Evolutionary conservation across 2,797 vertebrate genomes (phyloP).

Genomic region (Eulemur rubriventer): DNA sequence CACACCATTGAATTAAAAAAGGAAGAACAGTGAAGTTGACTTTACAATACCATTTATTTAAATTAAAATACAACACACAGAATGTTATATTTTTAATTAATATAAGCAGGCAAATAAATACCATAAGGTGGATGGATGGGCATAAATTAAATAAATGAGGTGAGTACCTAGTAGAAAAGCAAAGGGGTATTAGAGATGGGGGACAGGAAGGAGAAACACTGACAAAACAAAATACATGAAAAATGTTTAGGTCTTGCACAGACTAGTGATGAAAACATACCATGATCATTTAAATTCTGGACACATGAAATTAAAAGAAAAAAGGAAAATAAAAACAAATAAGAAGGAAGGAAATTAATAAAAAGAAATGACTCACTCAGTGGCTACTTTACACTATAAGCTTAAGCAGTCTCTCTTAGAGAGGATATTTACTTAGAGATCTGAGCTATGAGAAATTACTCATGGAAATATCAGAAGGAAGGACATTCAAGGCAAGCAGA

Average conservation of each 20-base stretch:
- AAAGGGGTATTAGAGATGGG: neutral
- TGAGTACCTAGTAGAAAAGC: neutral
- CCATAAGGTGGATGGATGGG: neutral
- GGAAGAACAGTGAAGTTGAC: neutral
- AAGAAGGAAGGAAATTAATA: neutral
- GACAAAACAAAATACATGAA: neutral
- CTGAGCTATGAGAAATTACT: neutral
- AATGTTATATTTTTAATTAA: neutral
- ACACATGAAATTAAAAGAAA: neutral
- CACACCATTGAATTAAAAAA: neutral
- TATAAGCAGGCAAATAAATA: neutral
- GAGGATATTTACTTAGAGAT: neutral
- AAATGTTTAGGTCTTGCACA: neutral
- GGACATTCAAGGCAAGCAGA: neutral
- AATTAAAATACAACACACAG: neutral
- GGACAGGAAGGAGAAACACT: neutral
- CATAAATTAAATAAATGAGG: neutral
- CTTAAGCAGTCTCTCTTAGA: neutral
- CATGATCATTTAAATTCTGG: neutral
- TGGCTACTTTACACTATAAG: neutral
- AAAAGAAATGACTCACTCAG: neutral
- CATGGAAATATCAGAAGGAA: neutral
- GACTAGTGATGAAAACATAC: neutral
- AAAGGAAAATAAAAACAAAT: neutral
- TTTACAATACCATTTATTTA: neutral